These are phyloP conservation scores for Digitonthophagus gazella DNA, from an alignment of 2,888 invertebrate species.

Conservation along the genomic window DNA sequence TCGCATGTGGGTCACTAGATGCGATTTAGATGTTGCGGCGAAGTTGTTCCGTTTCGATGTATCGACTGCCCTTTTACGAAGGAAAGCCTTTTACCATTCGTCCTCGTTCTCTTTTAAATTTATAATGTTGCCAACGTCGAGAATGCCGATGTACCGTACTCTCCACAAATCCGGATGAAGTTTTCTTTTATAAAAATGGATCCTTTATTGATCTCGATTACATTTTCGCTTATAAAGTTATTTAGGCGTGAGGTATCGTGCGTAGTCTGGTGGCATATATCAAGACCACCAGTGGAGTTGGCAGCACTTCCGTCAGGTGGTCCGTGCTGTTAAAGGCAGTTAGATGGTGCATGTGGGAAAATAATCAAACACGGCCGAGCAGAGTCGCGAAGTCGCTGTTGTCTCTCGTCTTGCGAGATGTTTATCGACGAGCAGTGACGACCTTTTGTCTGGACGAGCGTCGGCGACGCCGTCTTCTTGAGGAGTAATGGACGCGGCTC, in stretches of 20 bases:
- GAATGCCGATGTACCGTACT: no score
- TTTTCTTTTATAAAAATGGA: background rate
- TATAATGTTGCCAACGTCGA: constrained; percentile 6
- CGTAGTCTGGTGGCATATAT: background rate
- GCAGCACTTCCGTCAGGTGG: constrained; percentile 15
- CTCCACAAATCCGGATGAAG: no score
- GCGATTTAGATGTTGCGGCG: constrained; percentile 15
- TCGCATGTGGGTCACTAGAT: constrained; percentile 13
- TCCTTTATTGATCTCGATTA: background rate
- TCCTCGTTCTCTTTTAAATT: constrained; percentile 13
- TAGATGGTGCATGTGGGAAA: constrained; percentile 15
- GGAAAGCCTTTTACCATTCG: constrained; percentile 10
- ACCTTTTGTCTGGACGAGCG: constrained; percentile 35
- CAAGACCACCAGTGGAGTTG: constrained; percentile 2
- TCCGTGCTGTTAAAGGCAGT: constrained; percentile 12
- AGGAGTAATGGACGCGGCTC: constrained; percentile 33
- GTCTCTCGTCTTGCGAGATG: constrained; percentile 23
- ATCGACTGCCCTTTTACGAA: constrained; percentile 9
- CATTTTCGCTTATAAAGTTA: background rate
- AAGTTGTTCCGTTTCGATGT: constrained; percentile 6
- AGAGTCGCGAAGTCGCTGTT: constrained; percentile 6
- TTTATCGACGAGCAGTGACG: constrained; percentile 33
- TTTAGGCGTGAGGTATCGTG: background rate
- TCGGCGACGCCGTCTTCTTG: constrained; percentile 6
- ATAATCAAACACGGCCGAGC: constrained; percentile 16